These are phyloP conservation scores for Trachemys scripta DNA, from an alignment of 2,113 vertebrate species.

Conservation along the genomic window DNA sequence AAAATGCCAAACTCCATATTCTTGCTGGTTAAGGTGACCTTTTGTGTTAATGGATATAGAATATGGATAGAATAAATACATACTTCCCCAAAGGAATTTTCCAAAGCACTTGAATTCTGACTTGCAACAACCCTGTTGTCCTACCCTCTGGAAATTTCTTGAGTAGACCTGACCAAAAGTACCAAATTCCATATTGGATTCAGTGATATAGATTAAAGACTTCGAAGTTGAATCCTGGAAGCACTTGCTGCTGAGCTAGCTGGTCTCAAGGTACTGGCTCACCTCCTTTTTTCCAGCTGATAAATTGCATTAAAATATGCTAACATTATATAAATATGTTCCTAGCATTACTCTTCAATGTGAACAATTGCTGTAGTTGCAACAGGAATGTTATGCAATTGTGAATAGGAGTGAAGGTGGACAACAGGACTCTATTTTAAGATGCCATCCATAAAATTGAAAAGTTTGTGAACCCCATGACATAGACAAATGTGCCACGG, in stretches of 20 bases:
- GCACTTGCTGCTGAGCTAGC: background rate
- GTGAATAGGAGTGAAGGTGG: background rate
- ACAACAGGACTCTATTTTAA: background rate
- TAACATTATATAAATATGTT: background rate
- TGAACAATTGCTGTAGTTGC: constrained; percentile 26
- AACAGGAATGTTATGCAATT: constrained; percentile 1
- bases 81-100: background rate
- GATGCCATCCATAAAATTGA: background rate
- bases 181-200: background rate
- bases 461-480: background rate
- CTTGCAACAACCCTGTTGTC: rapidly evolving
- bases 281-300: background rate
- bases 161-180: background rate
- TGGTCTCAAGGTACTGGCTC: background rate
- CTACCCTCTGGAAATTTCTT: rapidly evolving
- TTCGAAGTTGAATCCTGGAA: background rate
- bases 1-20: background rate
- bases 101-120: background rate
- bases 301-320: background rate
- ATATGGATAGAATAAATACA: background rate
- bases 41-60: background rate
- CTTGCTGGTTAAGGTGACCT: background rate
- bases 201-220: background rate
- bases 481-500: background rate
- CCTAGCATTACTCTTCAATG: background rate